Evolutionary conservation across 2,113 vertebrate genomes (phyloP).

Genomic region (Cottus gobio): DNA sequence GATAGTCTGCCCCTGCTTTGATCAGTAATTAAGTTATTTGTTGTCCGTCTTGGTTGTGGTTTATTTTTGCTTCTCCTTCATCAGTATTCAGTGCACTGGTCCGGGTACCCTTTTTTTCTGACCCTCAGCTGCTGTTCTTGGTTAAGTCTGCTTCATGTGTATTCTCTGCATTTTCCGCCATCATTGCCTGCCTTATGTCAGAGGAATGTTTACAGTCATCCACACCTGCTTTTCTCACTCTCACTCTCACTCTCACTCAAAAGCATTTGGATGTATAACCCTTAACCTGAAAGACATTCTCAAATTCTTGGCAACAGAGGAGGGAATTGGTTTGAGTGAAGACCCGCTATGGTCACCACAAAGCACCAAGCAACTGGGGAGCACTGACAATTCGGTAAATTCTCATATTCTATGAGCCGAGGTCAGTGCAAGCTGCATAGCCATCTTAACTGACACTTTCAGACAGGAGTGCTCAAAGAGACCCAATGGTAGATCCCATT

Average conservation of each 20-base stretch:
- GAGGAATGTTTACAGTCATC: not conserved
- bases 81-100: not conserved
- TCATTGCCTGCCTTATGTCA: not conserved
- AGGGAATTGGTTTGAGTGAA: not conserved
- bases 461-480: too few relatives aligned
- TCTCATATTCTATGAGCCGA: too few relatives aligned
- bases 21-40: not conserved
- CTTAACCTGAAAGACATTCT: not conserved
- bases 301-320: not conserved
- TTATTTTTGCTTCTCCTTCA: not conserved
- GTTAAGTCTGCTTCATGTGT: not conserved
- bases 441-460: too few relatives aligned
- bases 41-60: not conserved
- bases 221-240: slow-evolving; percentile 4
- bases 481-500: too few relatives aligned
- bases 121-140: not conserved
- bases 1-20: not conserved
- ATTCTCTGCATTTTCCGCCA: not conserved
- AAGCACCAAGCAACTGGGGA: too few relatives aligned
- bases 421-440: too few relatives aligned
- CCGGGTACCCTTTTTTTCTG: not conserved
- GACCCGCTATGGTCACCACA: too few relatives aligned
- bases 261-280: too few relatives aligned
- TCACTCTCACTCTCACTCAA: too few relatives aligned
- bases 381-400: too few relatives aligned